Base-by-base conservation (phyloP, 2,113 vertebrate species). In the Danionella cerebrum region DNA sequence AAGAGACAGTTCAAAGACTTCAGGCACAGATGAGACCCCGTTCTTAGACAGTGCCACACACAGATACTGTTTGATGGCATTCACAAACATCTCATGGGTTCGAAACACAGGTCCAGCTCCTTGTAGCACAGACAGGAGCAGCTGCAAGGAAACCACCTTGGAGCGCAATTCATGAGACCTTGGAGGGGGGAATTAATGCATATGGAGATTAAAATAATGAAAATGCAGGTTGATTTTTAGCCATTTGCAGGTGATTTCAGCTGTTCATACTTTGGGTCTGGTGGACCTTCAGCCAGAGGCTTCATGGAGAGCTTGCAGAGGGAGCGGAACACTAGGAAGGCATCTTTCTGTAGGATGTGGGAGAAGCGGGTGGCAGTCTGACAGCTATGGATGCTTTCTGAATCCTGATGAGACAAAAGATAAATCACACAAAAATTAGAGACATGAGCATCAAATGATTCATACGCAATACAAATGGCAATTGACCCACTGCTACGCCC, bases 291-390 rank as follows among this genome's bases (percentile, higher is more conserved):
- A n/a, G 92, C 94, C 1, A 98, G 89, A 0, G 94, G 96, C 16
- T 98, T 98, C 95, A 98, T 98, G 54, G 96, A 98, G 39, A 98
- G 93, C 78, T 98, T 98, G 85, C 96, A 98, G 67, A 98, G 76
- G 0, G 95, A 98, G 59, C 96, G 90, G 77, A 98, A 98, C 63
- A 98, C 96, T 16, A 98, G 88, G 68, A 98, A 98, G 50, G 95
- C 95, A 1, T 98, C 96, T 80, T 98, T 98, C 78, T 98, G 96
- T 2, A 98, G 88, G 36, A 98, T 81, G 66, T 98, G 94, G 12
- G 94, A 94, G 84, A 98, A 98, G 2, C 88, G 90, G 22, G 90
- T 79, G 0, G 90, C 80, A 36, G 76, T 87, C 68, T 90, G 90
- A 24, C 86, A 86, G 47, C 90, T 90, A 75, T 90, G 89, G 1